Conservation (phyloP, 1,140 invertebrate species). For the Oedothorax gibbosus region DNA sequence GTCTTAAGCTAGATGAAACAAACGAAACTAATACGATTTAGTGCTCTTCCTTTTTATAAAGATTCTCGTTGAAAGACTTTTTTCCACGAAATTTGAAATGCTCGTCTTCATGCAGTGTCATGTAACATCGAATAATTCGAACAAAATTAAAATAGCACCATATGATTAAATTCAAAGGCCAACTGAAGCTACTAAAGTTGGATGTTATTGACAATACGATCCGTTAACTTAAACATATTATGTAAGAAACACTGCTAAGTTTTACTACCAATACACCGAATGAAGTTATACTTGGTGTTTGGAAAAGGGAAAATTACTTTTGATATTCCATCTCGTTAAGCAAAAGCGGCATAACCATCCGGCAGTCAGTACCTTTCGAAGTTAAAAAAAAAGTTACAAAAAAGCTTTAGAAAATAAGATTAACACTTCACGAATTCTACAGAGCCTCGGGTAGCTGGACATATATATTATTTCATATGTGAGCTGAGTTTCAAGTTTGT, state of each 20-base stretch:
- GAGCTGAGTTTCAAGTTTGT: no score
- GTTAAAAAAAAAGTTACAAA: no score
- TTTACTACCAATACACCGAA: slow-evolving; percentile 16
- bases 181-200: neutral
- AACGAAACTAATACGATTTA: no score
- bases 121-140: neutral
- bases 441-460: no score
- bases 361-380: no score
- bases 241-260: neutral
- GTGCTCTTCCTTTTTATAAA: no score
- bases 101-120: neutral
- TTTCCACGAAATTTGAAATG: no score
- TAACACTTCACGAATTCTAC: no score
- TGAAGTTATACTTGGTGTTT: neutral
- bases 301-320: slow-evolving; percentile 5
- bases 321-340: slow-evolving; percentile 3
- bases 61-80: no score
- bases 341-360: slow-evolving; percentile 28
- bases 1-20: no score
- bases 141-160: slow-evolving; percentile 28
- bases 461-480: no score
- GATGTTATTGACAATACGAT: neutral
- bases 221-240: neutral
- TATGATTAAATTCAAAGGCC: slow-evolving; percentile 9
- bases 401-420: no score